Evolutionary conservation across 1,140 invertebrate species (phyloP), one percentile per base, ranked within the genome.

Genomic region (Drosophila takahashii): DNA sequence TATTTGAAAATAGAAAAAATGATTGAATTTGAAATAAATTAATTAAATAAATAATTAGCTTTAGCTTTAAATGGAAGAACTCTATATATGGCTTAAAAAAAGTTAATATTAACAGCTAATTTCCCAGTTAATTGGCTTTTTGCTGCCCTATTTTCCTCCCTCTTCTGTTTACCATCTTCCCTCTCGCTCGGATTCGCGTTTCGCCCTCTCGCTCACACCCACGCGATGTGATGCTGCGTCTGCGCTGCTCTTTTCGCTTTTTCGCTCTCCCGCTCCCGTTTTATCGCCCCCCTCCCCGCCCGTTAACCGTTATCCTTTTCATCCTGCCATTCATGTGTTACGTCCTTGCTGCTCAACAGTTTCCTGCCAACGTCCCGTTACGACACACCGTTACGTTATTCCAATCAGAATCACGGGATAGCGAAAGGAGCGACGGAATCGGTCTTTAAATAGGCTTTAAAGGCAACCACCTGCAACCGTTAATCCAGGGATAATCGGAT

Each of bases 281-380:
- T 9, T 16, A 32, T 9, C 29, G 29, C 8, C 41, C 4, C 16
- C 41, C 16, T 2, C 29, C 7, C 8, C 16, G 1, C 16, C 41
- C 27, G 27, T 27, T 52, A 29, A 37, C 16, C 50, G 15, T n/a
- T 36, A 34, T 51, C 29, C 37, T 44, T 77, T 50, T 45, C 36
- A 52, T 73, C 45, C 50, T 48, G 81, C 61, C 22, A 37, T 37
- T 53, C 26, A 41, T 29, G 7, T 34, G 15, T 62, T 66, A 62
- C 57, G 62, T 66, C 56, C 34, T 66, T 6, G 32, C 65, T 69
- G 81, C 67, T 85, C 81, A 85, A 85, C 81, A 85, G 81, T 85
- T 85, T 81, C 74, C 79, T 67, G 67, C 39, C 81, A 78, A 52
- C 70, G 74, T 85, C 77, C 81, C 75, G 72, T 70, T 77, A 72